These are phyloP conservation scores for Porites divaricata DNA, from an alignment of 92 coral and sea anemone genomes.

Conservation along the genomic window DNA sequence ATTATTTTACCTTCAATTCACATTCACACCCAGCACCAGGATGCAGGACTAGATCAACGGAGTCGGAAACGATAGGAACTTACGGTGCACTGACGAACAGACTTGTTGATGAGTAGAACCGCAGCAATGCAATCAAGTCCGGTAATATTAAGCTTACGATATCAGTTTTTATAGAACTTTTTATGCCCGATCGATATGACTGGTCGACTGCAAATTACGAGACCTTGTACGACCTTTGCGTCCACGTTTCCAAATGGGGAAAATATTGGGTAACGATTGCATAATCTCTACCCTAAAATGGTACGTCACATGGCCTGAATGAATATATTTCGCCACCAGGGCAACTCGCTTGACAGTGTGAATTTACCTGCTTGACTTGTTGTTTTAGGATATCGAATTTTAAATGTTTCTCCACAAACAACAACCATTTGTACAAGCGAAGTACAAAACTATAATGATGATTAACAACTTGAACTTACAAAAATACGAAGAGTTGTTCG, in stretches of 20 bases:
- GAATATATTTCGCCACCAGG: constrained; percentile 61
- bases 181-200: constrained; percentile 5
- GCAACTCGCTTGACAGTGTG: constrained; percentile 34
- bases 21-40: background rate
- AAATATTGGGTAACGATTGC: constrained; percentile 54
- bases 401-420: constrained; percentile 1
- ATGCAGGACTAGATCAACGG: background rate
- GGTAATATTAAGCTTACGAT: background rate
- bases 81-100: background rate
- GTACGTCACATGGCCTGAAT: constrained; percentile 56
- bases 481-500: background rate
- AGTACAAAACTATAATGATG: no score
- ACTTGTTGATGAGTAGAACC: background rate
- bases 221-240: constrained; percentile 42
- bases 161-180: background rate
- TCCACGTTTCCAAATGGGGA: constrained; percentile 35
- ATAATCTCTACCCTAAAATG: constrained; percentile 52
- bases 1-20: constrained; percentile 11
- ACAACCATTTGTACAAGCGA: background rate
- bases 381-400: background rate
- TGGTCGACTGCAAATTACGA: constrained; percentile 4
- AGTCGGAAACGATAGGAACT: no score
- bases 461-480: background rate
- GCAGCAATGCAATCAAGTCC: background rate
- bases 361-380: constrained; percentile 1